A percentile compares a stretch with the other conserved stretches of the same genome.
These are phyloP conservation scores for Myotis pilosus DNA, from an alignment of 2,797 vertebrate genomes.

Conservation along the genomic window DNA sequence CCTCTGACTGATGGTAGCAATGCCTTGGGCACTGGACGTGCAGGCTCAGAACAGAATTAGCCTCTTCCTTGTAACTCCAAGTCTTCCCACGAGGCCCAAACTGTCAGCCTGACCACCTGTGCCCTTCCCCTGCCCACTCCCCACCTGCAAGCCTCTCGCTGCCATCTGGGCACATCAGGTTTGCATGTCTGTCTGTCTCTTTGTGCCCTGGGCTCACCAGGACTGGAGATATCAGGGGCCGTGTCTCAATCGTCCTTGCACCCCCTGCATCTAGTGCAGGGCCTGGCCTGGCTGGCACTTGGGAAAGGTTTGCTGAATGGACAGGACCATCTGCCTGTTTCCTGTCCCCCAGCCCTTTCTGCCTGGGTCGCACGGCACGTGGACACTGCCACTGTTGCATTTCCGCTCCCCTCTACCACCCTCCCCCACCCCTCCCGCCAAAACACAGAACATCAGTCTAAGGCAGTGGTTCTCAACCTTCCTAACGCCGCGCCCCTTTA, in stretches of 20 bases:
- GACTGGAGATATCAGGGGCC: neutral
- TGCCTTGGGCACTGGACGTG: fast-evolving
- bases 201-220: neutral
- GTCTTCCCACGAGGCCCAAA: neutral
- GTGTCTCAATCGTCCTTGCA: neutral
- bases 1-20: fast-evolving
- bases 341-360: neutral
- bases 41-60: neutral
- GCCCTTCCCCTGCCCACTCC: neutral
- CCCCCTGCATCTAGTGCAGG: neutral
- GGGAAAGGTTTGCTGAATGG: neutral
- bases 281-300: fast-evolving
- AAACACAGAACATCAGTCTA: neutral
- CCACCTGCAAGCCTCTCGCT: too few relatives aligned
- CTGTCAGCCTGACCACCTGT: neutral
- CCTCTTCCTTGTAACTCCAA: neutral
- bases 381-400: neutral
- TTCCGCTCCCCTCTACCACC: too few relatives aligned
- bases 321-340: neutral
- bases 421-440: too few relatives aligned
- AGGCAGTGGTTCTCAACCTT: too few relatives aligned
- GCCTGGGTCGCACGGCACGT: fast-evolving
- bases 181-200: neutral
- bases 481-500: too few relatives aligned
- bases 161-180: fast-evolving